phyloP scores from a whole-genome alignment of 1,140 invertebrate genomes.

The Temnothorax nylanderi region DNA sequence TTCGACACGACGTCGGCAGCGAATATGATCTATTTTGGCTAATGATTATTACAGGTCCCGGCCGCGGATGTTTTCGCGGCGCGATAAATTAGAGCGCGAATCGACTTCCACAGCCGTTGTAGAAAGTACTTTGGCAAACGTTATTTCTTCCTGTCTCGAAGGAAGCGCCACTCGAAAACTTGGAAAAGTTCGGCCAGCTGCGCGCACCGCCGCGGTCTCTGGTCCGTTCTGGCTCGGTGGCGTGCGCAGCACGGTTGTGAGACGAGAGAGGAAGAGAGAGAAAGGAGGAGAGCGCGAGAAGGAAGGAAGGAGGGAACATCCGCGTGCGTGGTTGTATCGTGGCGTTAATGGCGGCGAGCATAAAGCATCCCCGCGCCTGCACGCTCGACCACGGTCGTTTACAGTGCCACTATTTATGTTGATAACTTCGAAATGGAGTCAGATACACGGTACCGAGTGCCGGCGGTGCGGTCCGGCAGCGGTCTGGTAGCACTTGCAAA shows the following conservation, averaged over 20 bases:
- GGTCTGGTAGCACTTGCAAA: conserved; percentile 80
- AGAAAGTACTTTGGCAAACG: conserved; percentile 60
- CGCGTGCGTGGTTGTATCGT: conserved; percentile 59
- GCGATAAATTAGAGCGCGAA: conserved; percentile 54
- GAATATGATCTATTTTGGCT: conserved; percentile 14
- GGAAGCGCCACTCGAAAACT: conserved; percentile 53
- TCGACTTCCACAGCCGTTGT: conserved; percentile 46
- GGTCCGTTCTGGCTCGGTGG: conserved; percentile 21
- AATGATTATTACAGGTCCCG: conserved; percentile 38
- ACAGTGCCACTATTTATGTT: conserved; percentile 79
- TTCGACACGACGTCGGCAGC: neutral
- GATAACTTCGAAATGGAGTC: conserved; percentile 81
- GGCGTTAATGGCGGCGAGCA: conserved; percentile 71
- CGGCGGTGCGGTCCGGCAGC: conserved; percentile 67
- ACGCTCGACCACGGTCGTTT: conserved; percentile 73
- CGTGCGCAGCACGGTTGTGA: conserved; percentile 5
- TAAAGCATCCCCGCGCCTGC: conserved; percentile 67
- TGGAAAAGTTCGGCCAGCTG: conserved; percentile 62
- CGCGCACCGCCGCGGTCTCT: conserved; percentile 25
- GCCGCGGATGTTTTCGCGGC: conserved; percentile 13
- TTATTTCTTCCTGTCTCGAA: conserved; percentile 56
- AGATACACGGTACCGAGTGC: conserved; percentile 77
- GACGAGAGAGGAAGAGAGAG: neutral
- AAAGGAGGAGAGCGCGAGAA: neutral
- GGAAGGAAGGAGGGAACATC: conserved; percentile 3